A percentile compares a stretch with the other conserved stretches of the same genome.
Conservation (phyloP, 2,888 invertebrate species). For the Cosmia pyralina region DNA sequence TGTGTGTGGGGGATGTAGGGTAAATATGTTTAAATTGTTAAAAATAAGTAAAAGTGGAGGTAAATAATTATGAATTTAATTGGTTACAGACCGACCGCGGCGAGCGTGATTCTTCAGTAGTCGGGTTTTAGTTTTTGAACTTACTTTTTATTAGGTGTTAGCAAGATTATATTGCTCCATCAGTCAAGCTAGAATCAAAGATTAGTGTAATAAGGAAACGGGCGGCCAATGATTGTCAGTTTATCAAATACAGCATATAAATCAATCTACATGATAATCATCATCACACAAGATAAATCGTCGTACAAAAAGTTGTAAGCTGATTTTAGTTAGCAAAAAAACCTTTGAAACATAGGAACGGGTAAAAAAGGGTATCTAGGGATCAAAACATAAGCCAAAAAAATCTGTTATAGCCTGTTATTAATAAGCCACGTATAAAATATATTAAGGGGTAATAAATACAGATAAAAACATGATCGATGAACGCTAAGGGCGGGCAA, state of each 20-base stretch:
- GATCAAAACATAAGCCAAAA: not conserved
- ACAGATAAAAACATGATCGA: not conserved
- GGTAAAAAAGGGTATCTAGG: not conserved
- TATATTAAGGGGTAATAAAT: too few species aligned
- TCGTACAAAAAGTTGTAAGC: not conserved
- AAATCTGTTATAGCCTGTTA: not conserved
- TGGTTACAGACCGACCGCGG: too few species aligned
- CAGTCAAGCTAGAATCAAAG: slow-evolving; percentile 15
- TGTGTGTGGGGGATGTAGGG: too few species aligned
- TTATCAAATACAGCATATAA: not conserved
- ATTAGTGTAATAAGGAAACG: slow-evolving; percentile 6
- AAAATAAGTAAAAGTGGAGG: too few species aligned
- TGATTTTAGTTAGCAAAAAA: not conserved
- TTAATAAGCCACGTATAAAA: not conserved
- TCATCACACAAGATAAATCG: not conserved
- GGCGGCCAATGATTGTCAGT: slow-evolving; percentile 10
- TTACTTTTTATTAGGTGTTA: not conserved
- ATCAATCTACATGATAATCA: not conserved
- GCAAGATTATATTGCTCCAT: slow-evolving; percentile 13
- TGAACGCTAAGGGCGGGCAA: not conserved
- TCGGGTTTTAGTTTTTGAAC: too few species aligned
- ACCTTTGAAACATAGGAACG: too few species aligned
- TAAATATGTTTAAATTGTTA: too few species aligned
- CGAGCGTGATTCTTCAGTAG: too few species aligned
- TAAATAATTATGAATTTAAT: too few species aligned